A percentile compares a stretch with the other conserved stretches of the same genome.
Evolutionary conservation across 2,888 invertebrate genomes (phyloP).

Genomic region (Tetanocera ferruginea): DNA sequence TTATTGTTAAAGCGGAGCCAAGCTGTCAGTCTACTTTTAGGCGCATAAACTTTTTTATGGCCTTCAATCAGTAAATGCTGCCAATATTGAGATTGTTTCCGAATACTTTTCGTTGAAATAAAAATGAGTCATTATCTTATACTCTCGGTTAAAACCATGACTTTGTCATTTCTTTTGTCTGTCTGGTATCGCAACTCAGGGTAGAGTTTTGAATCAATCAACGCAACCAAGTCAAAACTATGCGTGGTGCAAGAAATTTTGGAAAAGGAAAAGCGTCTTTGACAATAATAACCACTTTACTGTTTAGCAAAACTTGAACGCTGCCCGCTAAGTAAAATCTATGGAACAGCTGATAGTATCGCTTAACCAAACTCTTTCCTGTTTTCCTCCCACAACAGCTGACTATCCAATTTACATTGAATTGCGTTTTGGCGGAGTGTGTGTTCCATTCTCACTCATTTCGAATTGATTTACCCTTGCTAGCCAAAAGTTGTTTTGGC

Average conservation of each 20-base stretch:
- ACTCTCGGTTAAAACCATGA: too few species aligned
- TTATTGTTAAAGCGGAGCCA: neutral
- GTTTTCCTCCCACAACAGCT: slow-evolving; percentile 10
- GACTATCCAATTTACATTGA: slow-evolving; percentile 8
- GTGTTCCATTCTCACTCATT: slow-evolving; percentile 10
- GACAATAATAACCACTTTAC: too few species aligned
- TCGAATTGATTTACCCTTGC: neutral
- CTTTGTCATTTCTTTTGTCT: too few species aligned
- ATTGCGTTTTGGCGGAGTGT: slow-evolving; percentile 1
- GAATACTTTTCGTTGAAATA: too few species aligned
- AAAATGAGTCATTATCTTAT: too few species aligned
- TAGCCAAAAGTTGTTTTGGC: neutral
- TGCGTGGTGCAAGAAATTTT: too few species aligned
- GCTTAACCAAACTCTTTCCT: neutral
- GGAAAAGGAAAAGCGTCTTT: too few species aligned
- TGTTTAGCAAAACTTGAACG: neutral
- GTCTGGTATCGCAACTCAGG: too few species aligned
- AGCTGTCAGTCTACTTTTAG: neutral
- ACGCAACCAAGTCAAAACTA: too few species aligned
- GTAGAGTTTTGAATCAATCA: too few species aligned
- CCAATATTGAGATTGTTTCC: too few species aligned
- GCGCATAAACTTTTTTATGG: slow-evolving; percentile 1
- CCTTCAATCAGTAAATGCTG: neutral
- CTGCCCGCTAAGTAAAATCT: neutral
- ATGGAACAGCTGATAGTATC: slow-evolving; percentile 8